phyloP scores from a whole-genome alignment of 1,140 invertebrate species.

The Scaptomyza montana region DNA sequence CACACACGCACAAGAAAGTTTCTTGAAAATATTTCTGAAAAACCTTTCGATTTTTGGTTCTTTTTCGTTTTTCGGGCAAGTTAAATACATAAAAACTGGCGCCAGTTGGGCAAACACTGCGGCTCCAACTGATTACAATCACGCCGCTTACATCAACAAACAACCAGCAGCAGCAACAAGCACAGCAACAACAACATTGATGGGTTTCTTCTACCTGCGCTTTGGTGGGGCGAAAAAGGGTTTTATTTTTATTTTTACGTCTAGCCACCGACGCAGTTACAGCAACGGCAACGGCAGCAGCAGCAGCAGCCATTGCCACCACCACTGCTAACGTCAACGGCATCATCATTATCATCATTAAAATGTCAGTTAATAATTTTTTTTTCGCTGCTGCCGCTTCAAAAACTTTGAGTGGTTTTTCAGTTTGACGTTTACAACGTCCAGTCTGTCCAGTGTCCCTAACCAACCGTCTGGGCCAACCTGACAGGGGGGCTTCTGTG shows the following conservation, averaged over 20 bases:
- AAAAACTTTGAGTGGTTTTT: slow-evolving; percentile 67
- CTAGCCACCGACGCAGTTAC: slow-evolving; percentile 80
- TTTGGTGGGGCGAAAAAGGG: slow-evolving; percentile 42
- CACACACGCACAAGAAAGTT: slow-evolving; percentile 4
- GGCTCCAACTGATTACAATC: slow-evolving; percentile 60
- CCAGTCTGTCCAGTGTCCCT: slow-evolving; percentile 6
- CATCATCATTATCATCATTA: slow-evolving; percentile 82
- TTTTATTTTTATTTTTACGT: slow-evolving; percentile 49
- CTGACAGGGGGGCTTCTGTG: slow-evolving; percentile 17
- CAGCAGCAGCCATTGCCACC: not conserved
- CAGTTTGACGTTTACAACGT: slow-evolving; percentile 61
- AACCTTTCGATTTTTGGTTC: slow-evolving; percentile 21
- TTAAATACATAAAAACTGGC: slow-evolving; percentile 59
- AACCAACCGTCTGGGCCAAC: not conserved
- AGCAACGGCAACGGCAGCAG: slow-evolving; percentile 9
- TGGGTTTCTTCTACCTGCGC: slow-evolving; percentile 36
- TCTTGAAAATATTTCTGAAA: slow-evolving; percentile 13
- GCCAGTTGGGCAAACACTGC: slow-evolving; percentile 62
- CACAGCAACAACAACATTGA: slow-evolving; percentile 23
- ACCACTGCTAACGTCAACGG: slow-evolving; percentile 68
- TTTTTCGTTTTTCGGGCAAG: slow-evolving; percentile 11
- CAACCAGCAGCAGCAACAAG: slow-evolving; percentile 20
- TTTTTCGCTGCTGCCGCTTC: slow-evolving; percentile 34
- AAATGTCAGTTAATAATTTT: slow-evolving; percentile 82
- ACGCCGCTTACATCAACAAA: slow-evolving; percentile 58